phyloP scores from a whole-genome alignment of 2,888 invertebrate species.

The Amiota minor region DNA sequence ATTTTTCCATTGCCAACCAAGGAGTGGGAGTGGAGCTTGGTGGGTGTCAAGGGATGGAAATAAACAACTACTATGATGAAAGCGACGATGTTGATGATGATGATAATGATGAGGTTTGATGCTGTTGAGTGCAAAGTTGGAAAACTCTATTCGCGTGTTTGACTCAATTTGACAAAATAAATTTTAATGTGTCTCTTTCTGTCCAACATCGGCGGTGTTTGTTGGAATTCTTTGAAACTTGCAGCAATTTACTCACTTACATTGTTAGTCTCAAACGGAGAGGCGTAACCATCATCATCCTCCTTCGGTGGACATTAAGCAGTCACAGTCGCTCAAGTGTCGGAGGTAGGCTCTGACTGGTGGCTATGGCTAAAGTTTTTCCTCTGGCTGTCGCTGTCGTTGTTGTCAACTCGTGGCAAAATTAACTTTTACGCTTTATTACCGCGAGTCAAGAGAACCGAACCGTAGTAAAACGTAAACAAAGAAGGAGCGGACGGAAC shows the following conservation, averaged over 20 bases:
- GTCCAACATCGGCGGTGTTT: not conserved
- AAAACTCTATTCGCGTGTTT: conserved; percentile 7
- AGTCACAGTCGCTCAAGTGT: conserved; percentile 3
- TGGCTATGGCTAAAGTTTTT: conserved; percentile 41
- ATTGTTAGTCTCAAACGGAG: conserved; percentile 20
- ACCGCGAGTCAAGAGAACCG: conserved; percentile 41
- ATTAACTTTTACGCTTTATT: conserved; percentile 64
- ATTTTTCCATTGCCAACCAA: conserved; percentile 36
- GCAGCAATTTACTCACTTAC: conserved; percentile 26
- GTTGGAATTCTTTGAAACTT: not conserved
- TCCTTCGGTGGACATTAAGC: not conserved
- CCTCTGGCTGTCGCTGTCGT: conserved; percentile 25
- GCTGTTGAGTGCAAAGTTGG: too few relatives aligned
- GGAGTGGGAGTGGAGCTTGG: not conserved
- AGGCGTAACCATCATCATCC: conserved; percentile 14
- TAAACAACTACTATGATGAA: too few relatives aligned
- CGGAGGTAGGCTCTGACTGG: conserved; percentile 19
- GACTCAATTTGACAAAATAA: conserved; percentile 39
- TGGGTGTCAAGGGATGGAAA: too few relatives aligned
- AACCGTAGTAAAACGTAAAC: not conserved
- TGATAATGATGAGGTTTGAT: too few relatives aligned
- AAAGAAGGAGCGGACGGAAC: not conserved
- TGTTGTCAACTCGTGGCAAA: conserved; percentile 46
- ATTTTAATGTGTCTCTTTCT: conserved; percentile 19
- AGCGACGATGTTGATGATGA: too few relatives aligned